Base-by-base conservation (phyloP, 2,797 vertebrate genomes). In the Enteromius thamalakanensis region DNA sequence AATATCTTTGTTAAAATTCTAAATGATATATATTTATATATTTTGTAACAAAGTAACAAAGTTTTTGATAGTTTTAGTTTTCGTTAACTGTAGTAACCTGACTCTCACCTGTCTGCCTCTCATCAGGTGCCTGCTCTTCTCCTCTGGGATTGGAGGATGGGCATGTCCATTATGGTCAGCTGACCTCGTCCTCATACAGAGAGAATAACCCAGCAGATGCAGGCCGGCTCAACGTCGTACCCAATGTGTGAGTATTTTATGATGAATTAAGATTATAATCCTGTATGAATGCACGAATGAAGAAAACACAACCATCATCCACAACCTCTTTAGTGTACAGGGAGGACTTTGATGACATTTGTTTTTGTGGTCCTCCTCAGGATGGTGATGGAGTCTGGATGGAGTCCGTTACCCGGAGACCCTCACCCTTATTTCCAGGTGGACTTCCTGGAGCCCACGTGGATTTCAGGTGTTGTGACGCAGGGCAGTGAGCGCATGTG, bases 91-190 rank as follows among this genome's bases (percentile, higher is more conserved):
- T 32, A 32, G 8, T 17, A 32, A 45, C 4, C 10, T 23, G 34
- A 40, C 10, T 23, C 37, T 69, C 11, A 42, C 19, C 37, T 47
- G 68, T 76, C 7, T 17, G 14, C 51, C 12, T 10, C n/a, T 6
- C 62, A 5, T 42, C 86, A 96, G 96, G 88, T 4, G 72, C 89
- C 70, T 97, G 96, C 86, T 92, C 93, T 0, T 93, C 91, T 58
- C 87, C 95, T 0, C 93, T 97, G 3, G 96, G 96, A 62, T 82
- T 96, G 89, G 96, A 95, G 90, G 95, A 96, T 0, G 96, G 96
- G 0, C 90, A 90, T 0, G 87, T 97, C 23, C 92, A 82, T 37
- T 94, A 95, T 8, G 93, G 95, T 83, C 96, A 97, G 88, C 87
- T 97, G 86, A 93, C 91, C 2, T 95, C 96, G 0, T 96, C 96